Percentiles rank a stretch among this genome's conserved stretches.
Evolutionary conservation across 2,797 vertebrate genomes (phyloP).

Genomic region (Naso thynnoides): DNA sequence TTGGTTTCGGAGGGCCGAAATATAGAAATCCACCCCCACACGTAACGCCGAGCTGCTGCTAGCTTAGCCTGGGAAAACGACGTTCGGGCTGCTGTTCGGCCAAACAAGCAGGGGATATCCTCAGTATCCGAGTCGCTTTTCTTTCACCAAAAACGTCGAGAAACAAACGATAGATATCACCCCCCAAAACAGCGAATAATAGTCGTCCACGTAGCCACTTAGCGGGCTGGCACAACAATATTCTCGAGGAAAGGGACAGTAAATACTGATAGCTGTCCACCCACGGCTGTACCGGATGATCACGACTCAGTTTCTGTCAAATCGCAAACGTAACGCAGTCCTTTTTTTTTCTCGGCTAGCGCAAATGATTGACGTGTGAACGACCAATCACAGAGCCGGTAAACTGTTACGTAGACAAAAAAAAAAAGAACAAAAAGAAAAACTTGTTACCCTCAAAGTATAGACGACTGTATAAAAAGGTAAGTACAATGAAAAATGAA

Average conservation of each 20-base stretch:
- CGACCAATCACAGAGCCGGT: constrained; percentile 66
- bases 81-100: constrained; percentile 10
- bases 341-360: constrained; percentile 56
- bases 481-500: background rate
- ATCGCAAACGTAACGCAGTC: constrained; percentile 66
- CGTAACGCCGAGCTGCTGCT: constrained; percentile 54
- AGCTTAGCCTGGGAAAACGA: constrained; percentile 71
- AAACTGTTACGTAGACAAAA: constrained; percentile 18
- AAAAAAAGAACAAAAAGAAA: background rate
- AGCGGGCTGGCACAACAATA: constrained; percentile 43
- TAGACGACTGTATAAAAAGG: background rate
- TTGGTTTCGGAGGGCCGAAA: constrained; percentile 54
- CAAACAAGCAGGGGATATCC: constrained; percentile 36
- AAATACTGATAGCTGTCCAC: constrained; percentile 70
- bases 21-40: constrained; percentile 75
- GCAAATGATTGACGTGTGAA: constrained; percentile 60
- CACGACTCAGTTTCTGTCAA: constrained; percentile 81
- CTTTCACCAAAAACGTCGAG: constrained; percentile 8
- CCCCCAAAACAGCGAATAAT: constrained; percentile 3
- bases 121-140: constrained; percentile 17
- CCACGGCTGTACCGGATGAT: constrained; percentile 77
- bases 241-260: constrained; percentile 51
- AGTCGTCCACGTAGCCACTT: constrained; percentile 26
- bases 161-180: constrained; percentile 27
- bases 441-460: background rate